A percentile compares a stretch with the other conserved stretches of the same genome.
Evolutionary conservation across 2,113 vertebrate species (phyloP).

Genomic region (Acanthisitta chloris): DNA sequence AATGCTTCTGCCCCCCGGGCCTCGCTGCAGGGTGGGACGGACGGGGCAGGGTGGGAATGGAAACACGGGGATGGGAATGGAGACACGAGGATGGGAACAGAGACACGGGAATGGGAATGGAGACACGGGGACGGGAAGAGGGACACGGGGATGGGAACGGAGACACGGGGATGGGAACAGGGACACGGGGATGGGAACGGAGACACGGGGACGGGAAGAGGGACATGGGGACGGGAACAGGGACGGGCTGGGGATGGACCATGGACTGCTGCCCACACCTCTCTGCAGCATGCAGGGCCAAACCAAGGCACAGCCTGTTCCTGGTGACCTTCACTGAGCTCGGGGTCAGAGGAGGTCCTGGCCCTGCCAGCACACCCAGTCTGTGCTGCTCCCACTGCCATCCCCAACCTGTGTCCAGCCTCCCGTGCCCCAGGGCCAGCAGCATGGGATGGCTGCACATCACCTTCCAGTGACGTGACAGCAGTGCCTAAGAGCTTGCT

Average conservation of each 20-base stretch:
- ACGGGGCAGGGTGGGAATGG: background rate
- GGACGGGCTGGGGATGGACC: background rate
- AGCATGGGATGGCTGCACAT: fast-evolving
- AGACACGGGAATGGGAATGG: fast-evolving
- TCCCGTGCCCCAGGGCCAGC: fast-evolving
- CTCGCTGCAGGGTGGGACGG: fast-evolving
- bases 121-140: background rate
- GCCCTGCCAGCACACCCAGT: background rate
- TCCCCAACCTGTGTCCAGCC: background rate
- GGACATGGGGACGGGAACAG: fast-evolving
- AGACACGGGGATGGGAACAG: fast-evolving
- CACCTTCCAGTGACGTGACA: background rate
- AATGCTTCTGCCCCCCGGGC: background rate
- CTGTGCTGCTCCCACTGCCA: fast-evolving
- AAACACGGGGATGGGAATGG: background rate
- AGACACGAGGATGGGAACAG: background rate
- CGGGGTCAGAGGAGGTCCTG: background rate
- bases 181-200: background rate
- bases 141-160: background rate
- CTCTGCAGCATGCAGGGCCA: fast-evolving
- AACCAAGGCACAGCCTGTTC: background rate
- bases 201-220: background rate
- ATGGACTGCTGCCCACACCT: fast-evolving
- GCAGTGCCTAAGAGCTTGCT: background rate
- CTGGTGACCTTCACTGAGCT: fast-evolving